A percentile compares a stretch with the other conserved stretches of the same genome.
Conservation (phyloP, 2,113 vertebrate species). For the Dromiciops gliroides region DNA sequence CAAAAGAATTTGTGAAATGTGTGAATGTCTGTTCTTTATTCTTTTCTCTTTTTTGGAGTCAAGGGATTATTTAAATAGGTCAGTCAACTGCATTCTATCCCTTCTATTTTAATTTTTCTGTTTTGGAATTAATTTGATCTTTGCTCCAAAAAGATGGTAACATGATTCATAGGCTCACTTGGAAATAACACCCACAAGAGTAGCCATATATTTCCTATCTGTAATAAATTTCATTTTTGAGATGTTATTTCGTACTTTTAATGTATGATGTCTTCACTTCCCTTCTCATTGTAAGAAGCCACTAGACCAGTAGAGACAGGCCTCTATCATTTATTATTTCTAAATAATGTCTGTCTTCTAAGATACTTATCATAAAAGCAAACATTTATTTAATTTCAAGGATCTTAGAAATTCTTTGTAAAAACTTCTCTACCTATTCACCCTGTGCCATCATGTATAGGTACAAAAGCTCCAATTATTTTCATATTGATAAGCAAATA, state of each 20-base stretch:
- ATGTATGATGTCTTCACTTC: not conserved
- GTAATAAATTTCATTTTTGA: not conserved
- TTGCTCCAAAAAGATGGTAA: not conserved
- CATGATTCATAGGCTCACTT: not conserved
- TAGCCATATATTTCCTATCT: not conserved
- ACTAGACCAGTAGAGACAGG: not conserved
- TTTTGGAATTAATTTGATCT: no score
- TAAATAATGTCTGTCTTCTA: not conserved
- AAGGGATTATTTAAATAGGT: not conserved
- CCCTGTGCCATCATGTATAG: not conserved
- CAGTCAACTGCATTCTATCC: not conserved
- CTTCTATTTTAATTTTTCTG: no score
- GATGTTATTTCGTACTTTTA: not conserved
- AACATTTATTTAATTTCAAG: not conserved
- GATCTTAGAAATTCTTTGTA: not conserved
- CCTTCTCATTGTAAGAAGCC: not conserved
- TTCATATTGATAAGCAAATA: not conserved
- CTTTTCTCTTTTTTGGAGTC: not conserved
- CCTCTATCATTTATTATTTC: not conserved
- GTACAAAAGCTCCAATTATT: not conserved
- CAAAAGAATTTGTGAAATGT: not conserved
- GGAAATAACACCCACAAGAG: no score
- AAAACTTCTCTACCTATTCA: not conserved
- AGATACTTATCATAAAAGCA: not conserved
- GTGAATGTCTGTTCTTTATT: not conserved